A percentile compares a stretch with the other conserved stretches of the same genome.
These are phyloP conservation scores for Sisyra terminalis DNA, from an alignment of 2,888 invertebrate genomes.

Conservation along the genomic window DNA sequence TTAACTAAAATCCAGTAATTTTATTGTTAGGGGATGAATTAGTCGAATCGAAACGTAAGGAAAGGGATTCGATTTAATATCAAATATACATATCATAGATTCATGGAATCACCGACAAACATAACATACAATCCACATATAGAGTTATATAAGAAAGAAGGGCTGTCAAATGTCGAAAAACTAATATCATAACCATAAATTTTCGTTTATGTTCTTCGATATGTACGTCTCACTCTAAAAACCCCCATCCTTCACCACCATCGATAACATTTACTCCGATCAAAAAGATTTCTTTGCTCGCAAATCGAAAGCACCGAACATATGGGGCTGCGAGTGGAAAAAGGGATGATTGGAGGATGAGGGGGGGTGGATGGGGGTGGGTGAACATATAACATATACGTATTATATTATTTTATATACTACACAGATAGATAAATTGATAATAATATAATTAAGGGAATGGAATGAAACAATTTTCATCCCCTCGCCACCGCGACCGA, in stretches of 20 bases:
- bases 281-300: neutral
- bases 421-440: conserved; percentile 6
- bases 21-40: too few species aligned
- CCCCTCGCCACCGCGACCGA: neutral
- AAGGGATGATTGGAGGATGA: too few species aligned
- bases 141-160: neutral
- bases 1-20: too few species aligned
- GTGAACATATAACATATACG: too few species aligned
- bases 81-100: too few species aligned
- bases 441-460: conserved; percentile 11
- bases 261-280: neutral
- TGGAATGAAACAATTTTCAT: conserved; percentile 7
- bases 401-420: too few species aligned
- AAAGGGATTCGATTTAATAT: too few species aligned
- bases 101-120: neutral
- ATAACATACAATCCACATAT: neutral
- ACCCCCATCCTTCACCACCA: neutral
- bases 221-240: neutral
- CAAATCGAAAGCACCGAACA: neutral
- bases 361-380: too few species aligned
- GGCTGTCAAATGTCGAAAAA: conserved; percentile 6
- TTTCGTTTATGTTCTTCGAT: conserved; percentile 5
- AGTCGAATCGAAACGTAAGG: too few species aligned
- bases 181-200: conserved; percentile 8
- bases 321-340: too few species aligned